phyloP scores from a whole-genome alignment of 2,113 vertebrate genomes.

The Pedionomus torquatus region DNA sequence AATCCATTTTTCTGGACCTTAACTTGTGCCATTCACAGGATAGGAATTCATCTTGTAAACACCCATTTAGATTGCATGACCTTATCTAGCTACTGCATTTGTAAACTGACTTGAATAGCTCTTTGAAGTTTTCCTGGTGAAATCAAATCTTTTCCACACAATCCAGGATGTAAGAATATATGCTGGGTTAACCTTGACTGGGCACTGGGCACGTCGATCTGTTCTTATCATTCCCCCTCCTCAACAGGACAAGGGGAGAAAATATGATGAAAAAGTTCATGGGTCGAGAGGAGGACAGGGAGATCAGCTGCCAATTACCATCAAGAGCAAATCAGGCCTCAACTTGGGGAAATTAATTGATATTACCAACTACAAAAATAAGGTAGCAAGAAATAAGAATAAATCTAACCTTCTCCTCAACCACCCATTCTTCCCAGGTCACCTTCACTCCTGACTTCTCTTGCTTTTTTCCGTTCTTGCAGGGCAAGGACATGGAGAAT shows the following conservation, averaged over 20 bases:
- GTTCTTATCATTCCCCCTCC: background rate
- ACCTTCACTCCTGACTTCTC: background rate
- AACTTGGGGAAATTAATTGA: background rate
- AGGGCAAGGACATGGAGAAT: background rate
- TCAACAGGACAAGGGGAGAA: background rate
- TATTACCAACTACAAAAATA: background rate
- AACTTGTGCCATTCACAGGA: background rate
- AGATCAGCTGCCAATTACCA: background rate
- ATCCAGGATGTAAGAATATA: background rate
- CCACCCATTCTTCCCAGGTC: background rate
- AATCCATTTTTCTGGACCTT: background rate
- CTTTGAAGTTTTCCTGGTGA: background rate
- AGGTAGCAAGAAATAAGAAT: background rate
- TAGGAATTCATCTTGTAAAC: background rate
- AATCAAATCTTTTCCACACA: background rate
- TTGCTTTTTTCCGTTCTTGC: background rate
- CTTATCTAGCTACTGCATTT: background rate
- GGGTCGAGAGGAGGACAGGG: background rate
- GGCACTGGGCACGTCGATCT: background rate
- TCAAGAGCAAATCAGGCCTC: background rate
- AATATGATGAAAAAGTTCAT: background rate
- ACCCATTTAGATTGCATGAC: background rate
- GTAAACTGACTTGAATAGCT: background rate
- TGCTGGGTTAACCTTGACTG: background rate
- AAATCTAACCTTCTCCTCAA: background rate